These are phyloP conservation scores for Peribatodes rhomboidaria DNA, from an alignment of 2,888 invertebrate genomes.

Conservation along the genomic window DNA sequence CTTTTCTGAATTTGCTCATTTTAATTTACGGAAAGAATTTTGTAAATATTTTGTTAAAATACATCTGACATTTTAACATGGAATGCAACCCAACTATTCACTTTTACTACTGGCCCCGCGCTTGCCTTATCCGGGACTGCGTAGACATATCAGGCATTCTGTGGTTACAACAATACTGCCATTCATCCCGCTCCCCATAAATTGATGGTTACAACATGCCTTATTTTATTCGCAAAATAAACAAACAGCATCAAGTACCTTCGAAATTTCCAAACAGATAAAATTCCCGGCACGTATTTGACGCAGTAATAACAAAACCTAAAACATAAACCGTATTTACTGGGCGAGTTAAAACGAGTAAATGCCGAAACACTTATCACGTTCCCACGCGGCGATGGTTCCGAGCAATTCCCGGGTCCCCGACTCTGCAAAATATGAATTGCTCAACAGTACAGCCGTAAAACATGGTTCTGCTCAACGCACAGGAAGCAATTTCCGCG, in stretches of 20 bases:
- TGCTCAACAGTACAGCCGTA: slow-evolving; percentile 54
- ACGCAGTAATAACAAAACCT: slow-evolving; percentile 46
- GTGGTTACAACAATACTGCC: too few species aligned
- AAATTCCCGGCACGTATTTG: slow-evolving; percentile 44
- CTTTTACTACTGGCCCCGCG: too few species aligned
- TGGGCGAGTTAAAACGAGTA: slow-evolving; percentile 44
- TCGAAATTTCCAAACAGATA: slow-evolving; percentile 34
- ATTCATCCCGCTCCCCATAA: background rate
- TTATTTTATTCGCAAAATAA: slow-evolving; percentile 27
- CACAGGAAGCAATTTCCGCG: slow-evolving; percentile 63
- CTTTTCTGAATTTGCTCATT: too few species aligned
- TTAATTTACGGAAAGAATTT: too few species aligned
- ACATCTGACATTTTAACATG: too few species aligned
- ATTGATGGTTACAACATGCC: background rate
- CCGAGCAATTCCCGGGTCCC: slow-evolving; percentile 50
- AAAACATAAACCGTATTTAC: slow-evolving; percentile 45
- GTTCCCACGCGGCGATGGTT: slow-evolving; percentile 54
- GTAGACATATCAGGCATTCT: too few species aligned
- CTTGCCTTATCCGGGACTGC: too few species aligned
- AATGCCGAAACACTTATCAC: slow-evolving; percentile 55
- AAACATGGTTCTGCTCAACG: slow-evolving; percentile 60
- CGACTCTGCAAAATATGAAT: slow-evolving; percentile 64
- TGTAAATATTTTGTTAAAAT: too few species aligned
- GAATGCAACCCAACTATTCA: too few species aligned
- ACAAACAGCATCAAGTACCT: slow-evolving; percentile 16